Conservation (phyloP, 1,140 invertebrate genomes). For the Philotrypesis tridentata region DNA sequence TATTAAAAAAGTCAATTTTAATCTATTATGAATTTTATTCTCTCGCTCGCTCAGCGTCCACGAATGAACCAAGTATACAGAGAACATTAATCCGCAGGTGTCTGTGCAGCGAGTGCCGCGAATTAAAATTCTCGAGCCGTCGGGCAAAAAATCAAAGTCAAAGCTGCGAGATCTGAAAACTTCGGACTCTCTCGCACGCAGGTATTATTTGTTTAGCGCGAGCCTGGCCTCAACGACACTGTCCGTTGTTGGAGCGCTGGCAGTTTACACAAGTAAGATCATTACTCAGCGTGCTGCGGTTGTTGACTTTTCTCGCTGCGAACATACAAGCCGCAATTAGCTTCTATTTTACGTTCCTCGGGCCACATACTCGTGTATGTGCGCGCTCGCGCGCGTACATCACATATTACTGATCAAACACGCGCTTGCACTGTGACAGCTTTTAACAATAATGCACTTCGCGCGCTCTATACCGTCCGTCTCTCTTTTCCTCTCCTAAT, state of each 20-base stretch:
- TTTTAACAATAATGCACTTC: not conserved
- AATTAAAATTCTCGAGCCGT: too few relatives aligned
- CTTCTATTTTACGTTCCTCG: conserved; percentile 56
- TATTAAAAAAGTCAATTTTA: too few relatives aligned
- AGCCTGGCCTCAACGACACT: not conserved
- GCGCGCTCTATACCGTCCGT: too few relatives aligned
- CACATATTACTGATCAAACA: not conserved
- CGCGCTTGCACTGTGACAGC: not conserved
- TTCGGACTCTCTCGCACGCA: not conserved
- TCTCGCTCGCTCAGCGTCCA: too few relatives aligned
- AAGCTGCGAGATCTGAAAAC: not conserved
- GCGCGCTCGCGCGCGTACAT: conserved; percentile 13
- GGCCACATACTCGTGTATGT: not conserved
- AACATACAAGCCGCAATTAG: conserved; percentile 63
- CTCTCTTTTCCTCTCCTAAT: not conserved
- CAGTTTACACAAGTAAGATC: conserved; percentile 62
- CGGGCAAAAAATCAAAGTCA: too few relatives aligned
- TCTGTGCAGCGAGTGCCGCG: too few relatives aligned
- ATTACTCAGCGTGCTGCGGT: conserved; percentile 59
- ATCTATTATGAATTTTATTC: too few relatives aligned
- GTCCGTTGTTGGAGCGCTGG: conserved; percentile 52
- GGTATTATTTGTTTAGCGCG: conserved; percentile 23
- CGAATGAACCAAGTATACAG: too few relatives aligned
- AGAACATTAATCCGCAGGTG: too few relatives aligned
- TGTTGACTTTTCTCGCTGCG: conserved; percentile 63